Evolutionary conservation across 1,140 invertebrate species (phyloP), one percentile per base, ranked within the genome.

Genomic region (Samia ricini): DNA sequence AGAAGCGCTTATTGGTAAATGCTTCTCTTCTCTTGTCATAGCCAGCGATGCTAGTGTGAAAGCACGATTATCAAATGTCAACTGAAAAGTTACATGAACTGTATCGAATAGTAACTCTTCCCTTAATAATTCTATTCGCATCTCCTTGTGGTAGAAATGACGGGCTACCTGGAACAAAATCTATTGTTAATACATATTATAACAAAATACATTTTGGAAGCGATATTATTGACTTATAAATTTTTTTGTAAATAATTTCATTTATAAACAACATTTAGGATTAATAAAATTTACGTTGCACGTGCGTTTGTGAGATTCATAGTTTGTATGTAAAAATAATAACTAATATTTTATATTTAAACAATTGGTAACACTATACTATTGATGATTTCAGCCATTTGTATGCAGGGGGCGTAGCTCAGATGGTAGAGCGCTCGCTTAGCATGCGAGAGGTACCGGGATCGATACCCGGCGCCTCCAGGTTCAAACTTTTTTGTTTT

Each of bases 41-140:
- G 94, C 93, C 61, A 97, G 83, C 0, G 95, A 96, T 2, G 95
- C 94, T 36, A 96, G 85, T 0, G 95, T 96, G 69, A 96, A 96
- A 1, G 96, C 97, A 42, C 94, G 92, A 90, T 99, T 99, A 89
- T 99, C 97, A 81, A 99, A 99, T 0, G 95, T 95, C 66, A 99
- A 91, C 81, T 98, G 95, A 85, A 99, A 98, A 7, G 97, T 98
- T 1, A 98, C 97, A 84, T 99, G 97, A 0, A 97, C 94, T n/a
- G 97, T 97, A 75, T 97, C 96, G 55, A 97, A 95, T 0, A 96
- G 92, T 20, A 97, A 88, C 79, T 97, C 96, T 78, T 98, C 96
- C 54, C 94, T 91, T 0, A 98, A 91, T 26, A 99, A 91, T 77
- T 98, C 96, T 73, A 99, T 98, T 71, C 96, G 93, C 90, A 99